Percentiles rank a stretch among this genome's conserved stretches.
These are phyloP conservation scores for Rhabdornis inornatus DNA, from an alignment of 2,113 vertebrate species.

Conservation along the genomic window DNA sequence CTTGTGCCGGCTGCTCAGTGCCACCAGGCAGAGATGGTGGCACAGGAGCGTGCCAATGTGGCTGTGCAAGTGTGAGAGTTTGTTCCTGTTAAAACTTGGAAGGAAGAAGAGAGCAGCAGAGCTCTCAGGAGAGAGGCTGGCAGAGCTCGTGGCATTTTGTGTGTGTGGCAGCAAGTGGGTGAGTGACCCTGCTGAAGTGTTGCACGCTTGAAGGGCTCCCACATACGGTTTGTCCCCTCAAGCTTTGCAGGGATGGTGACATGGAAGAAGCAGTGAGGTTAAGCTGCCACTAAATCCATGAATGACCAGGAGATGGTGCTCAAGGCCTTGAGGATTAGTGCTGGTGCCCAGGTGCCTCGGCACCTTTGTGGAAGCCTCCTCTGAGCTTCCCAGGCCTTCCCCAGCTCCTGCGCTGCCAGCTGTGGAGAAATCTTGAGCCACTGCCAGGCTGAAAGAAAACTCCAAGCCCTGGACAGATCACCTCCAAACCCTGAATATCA, in stretches of 20 bases:
- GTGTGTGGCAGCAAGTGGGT: rapidly evolving
- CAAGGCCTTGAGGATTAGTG: constrained; percentile 63
- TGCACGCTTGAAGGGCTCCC: background rate
- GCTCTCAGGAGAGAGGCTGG: background rate
- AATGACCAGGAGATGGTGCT: constrained; percentile 79
- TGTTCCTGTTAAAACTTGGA: background rate
- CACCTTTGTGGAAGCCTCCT: background rate
- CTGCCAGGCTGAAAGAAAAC: background rate
- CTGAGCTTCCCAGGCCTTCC: background rate
- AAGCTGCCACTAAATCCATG: constrained; percentile 11
- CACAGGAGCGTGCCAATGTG: rapidly evolving
- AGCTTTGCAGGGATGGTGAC: background rate
- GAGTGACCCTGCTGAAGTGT: background rate
- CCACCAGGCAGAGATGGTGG: background rate
- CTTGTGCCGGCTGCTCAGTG: background rate
- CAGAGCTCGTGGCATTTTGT: background rate
- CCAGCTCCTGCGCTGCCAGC: background rate
- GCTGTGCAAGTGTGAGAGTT: background rate
- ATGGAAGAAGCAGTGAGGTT: background rate
- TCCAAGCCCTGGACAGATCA: background rate
- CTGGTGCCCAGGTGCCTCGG: background rate
- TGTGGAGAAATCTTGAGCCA: background rate
- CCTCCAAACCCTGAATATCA: background rate
- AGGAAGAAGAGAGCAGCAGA: background rate
- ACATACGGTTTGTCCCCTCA: rapidly evolving